phyloP scores from a whole-genome alignment of 2,113 vertebrate genomes.

The Eupsittula cactorum region DNA sequence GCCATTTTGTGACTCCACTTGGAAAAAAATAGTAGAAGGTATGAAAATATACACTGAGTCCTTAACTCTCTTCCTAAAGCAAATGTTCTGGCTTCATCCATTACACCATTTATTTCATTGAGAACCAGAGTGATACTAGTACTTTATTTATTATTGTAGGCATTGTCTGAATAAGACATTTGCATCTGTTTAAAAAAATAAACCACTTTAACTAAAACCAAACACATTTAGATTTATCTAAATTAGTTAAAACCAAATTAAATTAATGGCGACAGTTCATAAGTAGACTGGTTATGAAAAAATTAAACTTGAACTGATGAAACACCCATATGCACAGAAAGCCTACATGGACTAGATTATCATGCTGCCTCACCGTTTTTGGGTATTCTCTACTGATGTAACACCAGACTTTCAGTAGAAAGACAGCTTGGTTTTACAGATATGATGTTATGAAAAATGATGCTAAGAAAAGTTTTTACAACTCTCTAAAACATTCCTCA shows the following conservation, averaged over 20 bases:
- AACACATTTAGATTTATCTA: neutral
- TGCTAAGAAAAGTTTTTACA: slow-evolving; percentile 38
- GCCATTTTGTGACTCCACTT: neutral
- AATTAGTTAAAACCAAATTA: neutral
- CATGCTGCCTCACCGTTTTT: neutral
- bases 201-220: neutral
- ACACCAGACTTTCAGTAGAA: neutral
- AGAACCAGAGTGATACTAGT: neutral
- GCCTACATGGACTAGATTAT: neutral
- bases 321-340: neutral
- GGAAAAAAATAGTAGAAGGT: neutral
- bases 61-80: neutral
- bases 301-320: neutral
- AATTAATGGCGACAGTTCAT: neutral
- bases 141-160: neutral
- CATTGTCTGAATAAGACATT: neutral
- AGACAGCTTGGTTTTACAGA: slow-evolving; percentile 8
- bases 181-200: neutral
- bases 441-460: slow-evolving; percentile 6
- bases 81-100: neutral
- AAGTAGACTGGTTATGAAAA: neutral
- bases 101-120: neutral
- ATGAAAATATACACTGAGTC: neutral
- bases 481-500: slow-evolving; percentile 11
- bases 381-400: fast-evolving